Evolutionary conservation across 1,140 invertebrate species (phyloP), one percentile per base, ranked within the genome.

Genomic region (Ptiloglossa arizonensis): DNA sequence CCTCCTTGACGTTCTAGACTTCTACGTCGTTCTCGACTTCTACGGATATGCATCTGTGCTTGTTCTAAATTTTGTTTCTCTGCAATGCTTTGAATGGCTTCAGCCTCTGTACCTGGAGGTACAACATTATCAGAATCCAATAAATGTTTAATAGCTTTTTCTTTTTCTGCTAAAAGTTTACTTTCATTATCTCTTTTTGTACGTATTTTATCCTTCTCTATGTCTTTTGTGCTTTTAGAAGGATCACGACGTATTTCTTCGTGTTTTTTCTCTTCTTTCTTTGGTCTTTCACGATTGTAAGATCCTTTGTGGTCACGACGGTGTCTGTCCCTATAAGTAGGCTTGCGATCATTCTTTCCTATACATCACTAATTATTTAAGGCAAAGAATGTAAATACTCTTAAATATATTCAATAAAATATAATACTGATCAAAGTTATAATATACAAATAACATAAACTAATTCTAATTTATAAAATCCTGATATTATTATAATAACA

Each of bases 81-180:
- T 2, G 82, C 87, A 17, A 92, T 89, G 38, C 86, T 89, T 52
- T 92, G 88, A 24, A 93, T 90, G 0, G 89, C 90, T 74, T 93
- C 92, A 1, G 77, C 77, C 79, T 93, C 92, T 0, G 92, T 93
- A 22, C 92, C 92, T 6, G 92, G 92, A 6, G 92, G 92, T 11
- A 93, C 90, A 6, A 92, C 87, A n/a, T 89, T 87, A n/a, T 92
- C 91, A 0, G 92, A 93, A 41, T 93, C 92, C 29, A 93, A 64
- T 9, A 93, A 78, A 68, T 90, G 83, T 38, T 93, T 93, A 6
- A 93, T 91, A 1, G 92, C 92, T 64, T 92, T 93, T 22, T 93
- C 91, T 29, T 92, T 92, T 70, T 92, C 92, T 0, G 91, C 92
- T 1, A 92, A 82, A 0, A 92, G 90, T 63, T 93, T 93, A 62